Evolutionary conservation across 2,113 vertebrate genomes (phyloP), one percentile per base, ranked within the genome.

Genomic region (Nothobranchius furzeri): DNA sequence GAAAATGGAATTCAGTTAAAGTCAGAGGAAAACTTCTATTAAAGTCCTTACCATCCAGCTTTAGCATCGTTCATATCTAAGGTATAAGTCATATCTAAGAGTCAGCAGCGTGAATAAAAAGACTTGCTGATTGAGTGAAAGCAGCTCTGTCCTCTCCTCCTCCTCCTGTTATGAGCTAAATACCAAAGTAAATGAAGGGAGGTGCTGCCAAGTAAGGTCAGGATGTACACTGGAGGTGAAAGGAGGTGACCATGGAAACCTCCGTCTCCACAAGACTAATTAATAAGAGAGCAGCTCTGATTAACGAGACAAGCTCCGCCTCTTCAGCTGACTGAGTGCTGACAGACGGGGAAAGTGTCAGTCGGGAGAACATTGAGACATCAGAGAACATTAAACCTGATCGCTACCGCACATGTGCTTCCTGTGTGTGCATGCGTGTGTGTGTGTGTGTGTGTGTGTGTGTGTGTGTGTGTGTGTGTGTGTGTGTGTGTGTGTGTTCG

Each of bases 351-450:
- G 76, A 89, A 86, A 85, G 88, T 88, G 87, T 90, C 85, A 77
- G 83, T 14, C 79, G 85, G 63, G 62, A 77, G 81, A 88, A 72
- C 70, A 83, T 83, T 86, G 66, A 86, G 68, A 73, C 88, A 89
- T 91, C 81, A 84, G 69, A 83, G 89, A 83, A 80, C 76, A 89
- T 45, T 86, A 93, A 93, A 91, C 73, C 69, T 11, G 79, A 90
- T 76, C 78, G 17, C 60, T 48, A 64, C 53, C 78, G 79, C 68
- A 83, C 78, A 71, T 76, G 68, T 82, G 59, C 17, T 9, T 56
- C 62, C 54, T 51, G 58, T 12, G 58, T 12, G 61, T 25, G 60
- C 46, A 17, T 45, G 43, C 25, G 54, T 13, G 46, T 43, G 36
- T 37, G 36, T 37, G 36, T 37, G 36, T n/a, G 65, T 36, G 75